Base-by-base conservation (phyloP, 2,113 vertebrate species). In the Scomber japonicus region DNA sequence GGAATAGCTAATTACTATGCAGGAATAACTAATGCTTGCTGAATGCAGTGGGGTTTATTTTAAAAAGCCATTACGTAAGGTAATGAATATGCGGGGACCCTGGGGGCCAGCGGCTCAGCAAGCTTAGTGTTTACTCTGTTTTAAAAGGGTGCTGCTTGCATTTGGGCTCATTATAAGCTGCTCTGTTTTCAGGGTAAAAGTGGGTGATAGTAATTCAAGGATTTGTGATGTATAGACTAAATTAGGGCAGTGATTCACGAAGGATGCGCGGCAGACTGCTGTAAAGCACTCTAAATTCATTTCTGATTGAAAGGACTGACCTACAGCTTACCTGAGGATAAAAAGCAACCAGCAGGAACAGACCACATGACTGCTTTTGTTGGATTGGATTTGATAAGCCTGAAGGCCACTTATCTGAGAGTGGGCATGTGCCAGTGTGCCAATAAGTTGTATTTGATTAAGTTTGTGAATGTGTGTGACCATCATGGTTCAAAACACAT, bases 51-150 rank as follows among this genome's bases (percentile, higher is more conserved):
- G 59, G 84, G 82, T 86, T 88, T 84, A 85, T 84, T 91, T 89
- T 71, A 81, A 89, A 93, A 89, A 86, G 51, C 69, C 80, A 89
- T 92, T 90, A 90, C 63, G 9, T 88, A 90, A 90, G 79, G 81
- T 88, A 92, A 92, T 92, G 81, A 92, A 84, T 89, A 65, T 78
- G 72, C 61, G 62, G 71, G 71, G 67, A 88, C 67, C 87, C 78
- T 68, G 45, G 73, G 75, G 86, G 78, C 81, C 66, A 75, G 71
- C 44, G 6, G 71, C 79, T 75, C 71, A 76, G 40, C 71, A 0
- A 80, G 84, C 83, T 79, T 16, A 57, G 64, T 87, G 88, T 90
- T 87, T 88, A 90, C 71, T 76, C 75, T 73, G 71, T 64, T 86
- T 80, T 75, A 78, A 87, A 83, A 83, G 67, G 75, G 45, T 78